Conservation (phyloP, 1,140 invertebrate species). For the Rhynchophorus ferrugineus region DNA sequence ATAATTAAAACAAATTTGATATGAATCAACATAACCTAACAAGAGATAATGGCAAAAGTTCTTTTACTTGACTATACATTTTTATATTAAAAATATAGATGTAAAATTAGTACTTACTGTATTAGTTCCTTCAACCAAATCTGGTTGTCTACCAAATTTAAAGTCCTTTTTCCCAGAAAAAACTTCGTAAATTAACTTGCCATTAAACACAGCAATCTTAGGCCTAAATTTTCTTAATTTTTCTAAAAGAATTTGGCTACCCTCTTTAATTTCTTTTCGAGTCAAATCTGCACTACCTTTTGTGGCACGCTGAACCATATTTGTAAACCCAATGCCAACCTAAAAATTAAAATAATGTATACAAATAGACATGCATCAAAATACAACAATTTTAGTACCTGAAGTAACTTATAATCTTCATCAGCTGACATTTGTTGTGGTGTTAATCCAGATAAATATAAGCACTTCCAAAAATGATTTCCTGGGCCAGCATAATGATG, state of each 20-base stretch:
- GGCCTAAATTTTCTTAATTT: slow-evolving; percentile 89
- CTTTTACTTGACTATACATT: no score
- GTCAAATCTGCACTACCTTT: slow-evolving; percentile 94
- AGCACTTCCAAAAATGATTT: slow-evolving; percentile 98
- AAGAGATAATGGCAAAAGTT: no score
- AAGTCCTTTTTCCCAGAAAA: slow-evolving; percentile 97
- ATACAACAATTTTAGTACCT: slow-evolving; percentile 45
- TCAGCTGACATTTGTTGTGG: slow-evolving; percentile 92
- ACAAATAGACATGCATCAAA: no score
- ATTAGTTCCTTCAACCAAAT: slow-evolving; percentile 84
- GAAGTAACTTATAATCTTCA: slow-evolving; percentile 87
- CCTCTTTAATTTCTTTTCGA: slow-evolving; percentile 94
- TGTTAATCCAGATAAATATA: slow-evolving; percentile 88
- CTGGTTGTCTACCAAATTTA: slow-evolving; percentile 90
- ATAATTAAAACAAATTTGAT: no score
- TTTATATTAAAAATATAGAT: no score
- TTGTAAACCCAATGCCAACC: slow-evolving; percentile 90
- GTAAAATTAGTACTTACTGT: slow-evolving; percentile 72
- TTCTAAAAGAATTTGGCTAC: slow-evolving; percentile 81
- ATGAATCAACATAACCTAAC: no score
- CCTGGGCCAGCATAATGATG: slow-evolving; percentile 97
- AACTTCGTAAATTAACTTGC: slow-evolving; percentile 95
- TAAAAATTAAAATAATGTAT: slow-evolving; percentile 2
- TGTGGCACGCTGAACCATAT: slow-evolving; percentile 91
- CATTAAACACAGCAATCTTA: slow-evolving; percentile 97